Percentiles rank a stretch among this genome's conserved stretches.
Evolutionary conservation across 2,113 vertebrate species (phyloP).

Genomic region (Lophochroa leadbeateri): DNA sequence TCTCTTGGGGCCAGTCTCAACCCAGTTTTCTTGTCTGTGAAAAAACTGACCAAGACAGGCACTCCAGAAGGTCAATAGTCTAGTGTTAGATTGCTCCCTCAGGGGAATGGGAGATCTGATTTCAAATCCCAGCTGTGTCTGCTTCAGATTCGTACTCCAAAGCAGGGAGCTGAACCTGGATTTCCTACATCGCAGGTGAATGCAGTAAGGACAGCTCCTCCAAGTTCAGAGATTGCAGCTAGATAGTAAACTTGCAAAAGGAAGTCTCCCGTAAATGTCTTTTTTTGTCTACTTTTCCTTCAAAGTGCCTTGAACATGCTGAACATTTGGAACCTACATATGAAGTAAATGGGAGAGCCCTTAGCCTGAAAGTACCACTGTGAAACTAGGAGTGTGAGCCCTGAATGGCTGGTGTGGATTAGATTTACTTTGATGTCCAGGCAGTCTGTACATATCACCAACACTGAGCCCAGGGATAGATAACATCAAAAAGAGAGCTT

Average conservation of each 20-base stretch:
- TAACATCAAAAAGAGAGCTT: background rate
- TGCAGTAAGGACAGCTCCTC: background rate
- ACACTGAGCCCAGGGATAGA: background rate
- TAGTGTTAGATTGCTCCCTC: constrained; percentile 22
- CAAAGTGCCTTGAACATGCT: background rate
- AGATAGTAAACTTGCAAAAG: background rate
- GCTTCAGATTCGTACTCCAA: background rate
- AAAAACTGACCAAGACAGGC: constrained; percentile 14
- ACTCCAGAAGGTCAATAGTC: constrained; percentile 36
- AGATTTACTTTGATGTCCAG: fast-evolving
- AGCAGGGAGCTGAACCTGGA: background rate
- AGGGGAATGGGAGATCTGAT: constrained; percentile 12
- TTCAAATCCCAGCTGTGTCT: constrained; percentile 51
- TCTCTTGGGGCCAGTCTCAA: constrained; percentile 28
- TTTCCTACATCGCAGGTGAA: background rate
- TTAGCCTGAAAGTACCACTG: background rate
- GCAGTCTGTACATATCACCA: background rate
- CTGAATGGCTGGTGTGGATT: background rate
- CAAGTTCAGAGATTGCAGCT: background rate
- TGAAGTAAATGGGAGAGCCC: background rate
- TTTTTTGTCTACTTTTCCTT: background rate
- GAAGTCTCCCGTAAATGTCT: background rate
- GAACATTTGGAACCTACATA: background rate
- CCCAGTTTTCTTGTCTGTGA: constrained; percentile 26
- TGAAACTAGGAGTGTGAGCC: background rate